Evolutionary conservation across 1,140 invertebrate genomes (phyloP).

Genomic region (Neotoxoptera formosana): DNA sequence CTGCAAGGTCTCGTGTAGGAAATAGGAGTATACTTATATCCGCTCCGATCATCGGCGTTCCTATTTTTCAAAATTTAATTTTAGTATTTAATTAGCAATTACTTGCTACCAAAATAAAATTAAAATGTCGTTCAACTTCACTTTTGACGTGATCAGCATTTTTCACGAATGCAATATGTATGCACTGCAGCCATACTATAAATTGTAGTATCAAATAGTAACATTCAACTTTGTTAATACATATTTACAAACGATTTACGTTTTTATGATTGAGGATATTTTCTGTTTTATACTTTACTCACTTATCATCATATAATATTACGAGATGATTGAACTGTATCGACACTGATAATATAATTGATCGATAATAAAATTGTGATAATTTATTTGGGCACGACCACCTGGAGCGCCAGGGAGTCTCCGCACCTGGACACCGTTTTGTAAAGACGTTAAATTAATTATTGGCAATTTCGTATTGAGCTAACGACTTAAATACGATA

Average conservation of each 20-base stretch:
- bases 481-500: neutral
- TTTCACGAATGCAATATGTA: neutral
- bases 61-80: neutral
- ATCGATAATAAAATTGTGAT: neutral
- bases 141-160: neutral
- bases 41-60: too few relatives aligned
- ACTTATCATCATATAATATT: neutral
- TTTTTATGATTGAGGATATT: neutral
- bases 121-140: neutral
- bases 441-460: slow-evolving; percentile 3
- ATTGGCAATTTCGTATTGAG: neutral
- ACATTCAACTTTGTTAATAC: neutral
- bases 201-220: neutral
- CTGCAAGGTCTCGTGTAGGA: too few relatives aligned
- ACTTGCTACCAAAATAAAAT: neutral
- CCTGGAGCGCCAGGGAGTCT: neutral
- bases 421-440: neutral
- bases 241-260: neutral
- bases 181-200: neutral
- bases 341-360: neutral
- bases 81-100: neutral
- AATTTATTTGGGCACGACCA: neutral
- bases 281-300: neutral
- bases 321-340: neutral
- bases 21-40: too few relatives aligned